Conservation (phyloP, 2,888 invertebrate genomes). For the Agonopterix heracliana region DNA sequence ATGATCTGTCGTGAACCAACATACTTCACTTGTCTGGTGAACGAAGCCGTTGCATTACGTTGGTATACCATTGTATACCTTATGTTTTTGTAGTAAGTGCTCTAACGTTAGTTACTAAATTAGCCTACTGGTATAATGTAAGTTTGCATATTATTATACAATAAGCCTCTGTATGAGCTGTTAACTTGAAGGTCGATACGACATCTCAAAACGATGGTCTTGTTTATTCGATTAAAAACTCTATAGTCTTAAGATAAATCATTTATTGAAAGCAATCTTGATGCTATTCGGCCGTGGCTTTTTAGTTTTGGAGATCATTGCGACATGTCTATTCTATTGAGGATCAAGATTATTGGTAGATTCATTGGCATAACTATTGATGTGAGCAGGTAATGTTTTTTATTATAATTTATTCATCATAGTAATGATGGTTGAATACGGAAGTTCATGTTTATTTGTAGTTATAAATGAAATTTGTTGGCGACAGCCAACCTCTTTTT, state of each 20-base stretch:
- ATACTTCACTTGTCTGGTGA: too few relatives aligned
- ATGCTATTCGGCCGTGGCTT: conserved; percentile 62
- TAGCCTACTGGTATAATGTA: too few relatives aligned
- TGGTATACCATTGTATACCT: too few relatives aligned
- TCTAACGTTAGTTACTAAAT: too few relatives aligned
- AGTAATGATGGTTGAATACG: too few relatives aligned
- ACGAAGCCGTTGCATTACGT: too few relatives aligned
- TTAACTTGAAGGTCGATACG: conserved; percentile 19
- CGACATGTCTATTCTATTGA: conserved; percentile 43
- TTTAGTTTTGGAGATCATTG: conserved; percentile 50
- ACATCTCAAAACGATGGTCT: conserved; percentile 16
- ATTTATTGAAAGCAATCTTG: conserved; percentile 54
- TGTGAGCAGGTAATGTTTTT: conserved; percentile 2
- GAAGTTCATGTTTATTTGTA: too few relatives aligned
- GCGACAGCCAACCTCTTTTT: too few relatives aligned
- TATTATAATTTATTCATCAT: too few relatives aligned
- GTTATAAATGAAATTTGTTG: too few relatives aligned
- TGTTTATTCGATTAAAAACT: conserved; percentile 39
- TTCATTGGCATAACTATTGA: conserved; percentile 19
- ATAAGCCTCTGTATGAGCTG: conserved; percentile 35
- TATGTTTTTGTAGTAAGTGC: too few relatives aligned
- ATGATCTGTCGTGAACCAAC: conserved; percentile 24
- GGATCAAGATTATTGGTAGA: conserved; percentile 24
- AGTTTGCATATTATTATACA: conserved; percentile 53
- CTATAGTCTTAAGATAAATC: conserved; percentile 40